Evolutionary conservation across 2,797 vertebrate genomes (phyloP).

Genomic region (Tympanoctomys barrerae): DNA sequence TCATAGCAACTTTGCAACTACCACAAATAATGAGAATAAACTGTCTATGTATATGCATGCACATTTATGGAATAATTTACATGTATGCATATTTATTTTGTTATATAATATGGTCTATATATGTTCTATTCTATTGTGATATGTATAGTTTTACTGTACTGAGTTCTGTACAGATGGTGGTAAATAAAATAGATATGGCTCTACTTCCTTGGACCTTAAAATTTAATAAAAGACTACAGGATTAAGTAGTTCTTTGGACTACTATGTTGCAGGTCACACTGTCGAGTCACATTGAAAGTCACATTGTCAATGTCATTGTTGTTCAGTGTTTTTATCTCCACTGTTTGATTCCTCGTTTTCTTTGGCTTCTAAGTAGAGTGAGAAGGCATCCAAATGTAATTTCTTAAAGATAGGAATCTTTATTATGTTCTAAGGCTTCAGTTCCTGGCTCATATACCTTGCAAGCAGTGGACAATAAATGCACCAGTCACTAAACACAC

Average conservation of each 20-base stretch:
- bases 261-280: neutral
- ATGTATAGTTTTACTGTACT: neutral
- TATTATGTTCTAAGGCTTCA: neutral
- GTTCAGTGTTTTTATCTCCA: neutral
- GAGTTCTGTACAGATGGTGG: neutral
- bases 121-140: neutral
- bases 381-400: neutral
- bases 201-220: neutral
- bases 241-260: neutral
- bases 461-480: neutral
- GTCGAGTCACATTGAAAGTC: neutral
- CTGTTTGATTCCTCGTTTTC: neutral
- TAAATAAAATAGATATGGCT: conserved; percentile 9
- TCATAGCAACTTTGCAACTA: neutral
- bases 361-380: neutral
- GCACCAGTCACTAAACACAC: neutral
- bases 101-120: neutral
- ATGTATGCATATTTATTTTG: neutral
- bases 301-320: neutral
- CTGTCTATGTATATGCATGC: neutral
- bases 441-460: neutral
- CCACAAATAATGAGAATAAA: neutral
- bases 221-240: neutral
- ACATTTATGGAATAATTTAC: neutral
- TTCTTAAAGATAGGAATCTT: neutral